A percentile compares a stretch with the other conserved stretches of the same genome.
Conservation (phyloP, 2,888 invertebrate species). For the Lycia hirtaria region DNA sequence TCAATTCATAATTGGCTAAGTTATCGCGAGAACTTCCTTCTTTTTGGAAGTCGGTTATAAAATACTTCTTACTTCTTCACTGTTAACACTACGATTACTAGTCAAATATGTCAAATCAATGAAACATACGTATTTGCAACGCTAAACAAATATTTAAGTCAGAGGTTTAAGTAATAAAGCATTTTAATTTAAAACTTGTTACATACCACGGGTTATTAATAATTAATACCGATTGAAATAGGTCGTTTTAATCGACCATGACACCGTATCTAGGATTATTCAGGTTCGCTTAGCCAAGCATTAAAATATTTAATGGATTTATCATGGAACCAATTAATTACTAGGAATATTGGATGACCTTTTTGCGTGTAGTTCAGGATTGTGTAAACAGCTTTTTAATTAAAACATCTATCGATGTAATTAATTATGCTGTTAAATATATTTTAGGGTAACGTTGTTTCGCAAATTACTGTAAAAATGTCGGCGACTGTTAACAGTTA, state of each 20-base stretch:
- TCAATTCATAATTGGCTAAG: too few relatives aligned
- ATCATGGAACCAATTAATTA: slow-evolving; percentile 47
- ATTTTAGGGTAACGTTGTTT: too few relatives aligned
- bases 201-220: slow-evolving; percentile 18
- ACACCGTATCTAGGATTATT: slow-evolving; percentile 7
- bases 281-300: slow-evolving; percentile 19
- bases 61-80: too few relatives aligned
- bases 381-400: slow-evolving; percentile 58
- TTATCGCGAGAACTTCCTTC: too few relatives aligned
- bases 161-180: not conserved
- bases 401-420: slow-evolving; percentile 46
- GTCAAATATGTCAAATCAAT: too few relatives aligned
- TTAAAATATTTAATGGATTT: slow-evolving; percentile 16
- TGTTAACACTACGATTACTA: too few relatives aligned
- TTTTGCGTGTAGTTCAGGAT: slow-evolving; percentile 43
- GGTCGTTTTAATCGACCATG: slow-evolving; percentile 20
- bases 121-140: too few relatives aligned
- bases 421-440: slow-evolving; percentile 29
- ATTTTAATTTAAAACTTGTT: slow-evolving; percentile 1
- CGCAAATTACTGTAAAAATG: too few relatives aligned
- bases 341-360: slow-evolving; percentile 40
- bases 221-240: slow-evolving; percentile 32
- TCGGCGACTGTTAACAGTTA: too few relatives aligned
- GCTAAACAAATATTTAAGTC: too few relatives aligned
- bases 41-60: too few relatives aligned